Base-by-base conservation (phyloP, 2,113 vertebrate genomes). In the Erythrocercus mccallii region DNA sequence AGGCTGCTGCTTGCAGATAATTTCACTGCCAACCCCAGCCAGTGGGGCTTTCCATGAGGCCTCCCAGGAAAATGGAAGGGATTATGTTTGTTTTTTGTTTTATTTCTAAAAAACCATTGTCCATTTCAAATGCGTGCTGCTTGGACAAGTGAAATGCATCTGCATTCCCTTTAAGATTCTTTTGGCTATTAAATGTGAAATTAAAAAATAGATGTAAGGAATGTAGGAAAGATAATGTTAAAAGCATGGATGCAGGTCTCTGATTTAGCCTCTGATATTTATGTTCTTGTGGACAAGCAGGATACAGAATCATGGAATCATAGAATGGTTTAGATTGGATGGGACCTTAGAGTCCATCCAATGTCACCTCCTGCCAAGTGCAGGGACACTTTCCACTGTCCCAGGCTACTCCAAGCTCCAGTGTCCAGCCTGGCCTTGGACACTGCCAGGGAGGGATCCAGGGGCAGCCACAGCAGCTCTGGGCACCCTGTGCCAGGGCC, bases 341-440 rank as follows among this genome's bases (percentile, higher is more conserved):
- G 20, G 7, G 20, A 48, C 3, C 12, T 1, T 1, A 24, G 24
- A 70, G 0, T 15, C 5, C 28, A 18, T 2, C 51, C 31, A 9
- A 2, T 3, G 0, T 13, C 31, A 50, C 14, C 9, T 17, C 6
- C 31, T 11, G 21, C 13, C 37, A 7, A 2, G 47, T 6, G 8
- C 64, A 69, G 38, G 56, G 56, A 38, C 64, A 11, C 20, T 9
- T 54, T 0, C 45, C 47, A 7, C 10, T 21, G 1, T 21, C 24
- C 74, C 73, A 38, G 22, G 31, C 2, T 42, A 17, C 31, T 31
- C 71, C 50, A 5, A 68, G 42, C 19, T 60, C 44, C 35, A 20
- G 1, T 42, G 37, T 78, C 47, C 74, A 48, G 0, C 38, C 54
- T 45, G 64, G 38, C 47, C 38, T 61, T 11, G 47, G 64, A 2